phyloP scores from a whole-genome alignment of 2,888 invertebrate species.

The Capitulum mitella region DNA sequence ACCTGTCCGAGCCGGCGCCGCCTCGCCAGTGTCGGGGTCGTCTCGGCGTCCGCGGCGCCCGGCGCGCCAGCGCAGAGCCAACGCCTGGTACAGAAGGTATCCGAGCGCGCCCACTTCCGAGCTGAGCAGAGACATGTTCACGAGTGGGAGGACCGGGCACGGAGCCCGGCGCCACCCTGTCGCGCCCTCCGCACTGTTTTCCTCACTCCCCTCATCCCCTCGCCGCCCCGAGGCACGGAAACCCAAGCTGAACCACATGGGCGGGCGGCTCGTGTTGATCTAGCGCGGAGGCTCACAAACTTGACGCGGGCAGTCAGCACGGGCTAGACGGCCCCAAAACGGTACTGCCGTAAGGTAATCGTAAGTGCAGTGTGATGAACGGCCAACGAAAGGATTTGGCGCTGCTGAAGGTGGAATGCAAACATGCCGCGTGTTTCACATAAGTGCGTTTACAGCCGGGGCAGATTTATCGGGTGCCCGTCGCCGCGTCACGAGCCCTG shows the following conservation, averaged over 20 bases:
- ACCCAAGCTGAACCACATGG: constrained; percentile 1
- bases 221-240: background rate
- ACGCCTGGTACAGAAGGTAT: background rate
- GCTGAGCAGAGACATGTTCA: background rate
- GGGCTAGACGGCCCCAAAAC: background rate
- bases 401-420: too few relatives aligned
- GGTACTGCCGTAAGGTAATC: too few relatives aligned
- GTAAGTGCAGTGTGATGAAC: too few relatives aligned
- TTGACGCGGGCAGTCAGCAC: background rate
- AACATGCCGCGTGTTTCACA: too few relatives aligned
- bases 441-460: too few relatives aligned
- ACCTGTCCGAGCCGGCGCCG: background rate
- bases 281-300: background rate
- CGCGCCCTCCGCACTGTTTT: background rate
- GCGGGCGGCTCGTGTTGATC: background rate
- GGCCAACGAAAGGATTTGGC: too few relatives aligned
- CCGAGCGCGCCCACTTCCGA: background rate
- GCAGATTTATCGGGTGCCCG: too few relatives aligned
- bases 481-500: too few relatives aligned
- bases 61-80: background rate
- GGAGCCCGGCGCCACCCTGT: background rate
- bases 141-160: background rate
- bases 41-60: background rate
- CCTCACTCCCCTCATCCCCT: background rate
- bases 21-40: too few relatives aligned